These are phyloP conservation scores for Eristalis arbustorum DNA, from an alignment of 2,888 invertebrate species.

Conservation along the genomic window DNA sequence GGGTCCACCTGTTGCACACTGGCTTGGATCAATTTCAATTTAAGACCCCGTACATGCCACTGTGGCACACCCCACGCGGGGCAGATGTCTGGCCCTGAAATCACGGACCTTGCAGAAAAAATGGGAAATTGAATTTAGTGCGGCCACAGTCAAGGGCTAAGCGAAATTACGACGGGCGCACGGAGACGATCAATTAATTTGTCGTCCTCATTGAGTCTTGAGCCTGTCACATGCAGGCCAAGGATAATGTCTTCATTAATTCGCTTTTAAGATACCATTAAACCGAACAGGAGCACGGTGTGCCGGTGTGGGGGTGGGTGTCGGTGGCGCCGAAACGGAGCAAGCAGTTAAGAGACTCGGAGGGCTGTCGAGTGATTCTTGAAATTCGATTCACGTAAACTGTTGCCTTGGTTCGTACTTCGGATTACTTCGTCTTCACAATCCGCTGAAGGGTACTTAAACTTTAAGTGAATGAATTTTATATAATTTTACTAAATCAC, in stretches of 20 bases:
- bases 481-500: background rate
- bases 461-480: background rate
- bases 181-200: conserved; percentile 21
- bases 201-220: background rate
- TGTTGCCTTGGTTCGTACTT: background rate
- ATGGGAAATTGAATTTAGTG: too few relatives aligned
- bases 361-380: background rate
- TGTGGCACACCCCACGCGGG: background rate
- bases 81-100: too few relatives aligned
- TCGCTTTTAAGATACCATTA: conserved; percentile 16
- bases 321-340: background rate
- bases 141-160: background rate
- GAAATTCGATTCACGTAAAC: background rate
- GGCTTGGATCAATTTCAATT: conserved; percentile 16
- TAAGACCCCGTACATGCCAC: background rate
- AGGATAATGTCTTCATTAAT: conserved; percentile 2
- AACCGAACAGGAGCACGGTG: background rate
- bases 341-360: too few relatives aligned
- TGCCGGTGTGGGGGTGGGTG: background rate
- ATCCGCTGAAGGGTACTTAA: background rate
- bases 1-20: conserved; percentile 5
- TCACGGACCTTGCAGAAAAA: too few relatives aligned
- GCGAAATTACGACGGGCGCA: background rate
- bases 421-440: background rate
- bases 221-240: background rate